These are phyloP conservation scores for Girardinus metallicus DNA, from an alignment of 2,797 vertebrate genomes.

Conservation along the genomic window DNA sequence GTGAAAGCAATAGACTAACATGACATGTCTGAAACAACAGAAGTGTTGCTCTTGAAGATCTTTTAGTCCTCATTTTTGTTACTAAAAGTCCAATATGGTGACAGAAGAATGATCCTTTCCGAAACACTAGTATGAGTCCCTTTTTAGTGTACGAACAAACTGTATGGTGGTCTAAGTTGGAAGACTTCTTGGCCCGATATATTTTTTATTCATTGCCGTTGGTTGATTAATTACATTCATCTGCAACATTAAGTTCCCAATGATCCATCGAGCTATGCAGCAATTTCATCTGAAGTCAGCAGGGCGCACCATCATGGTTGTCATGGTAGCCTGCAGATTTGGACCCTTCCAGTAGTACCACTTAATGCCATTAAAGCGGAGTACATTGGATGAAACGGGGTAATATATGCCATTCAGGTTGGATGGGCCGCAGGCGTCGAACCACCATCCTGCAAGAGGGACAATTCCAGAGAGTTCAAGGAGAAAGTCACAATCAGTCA, in stretches of 20 bases:
- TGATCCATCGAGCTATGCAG: neutral
- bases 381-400: conserved; percentile 72
- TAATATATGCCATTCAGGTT: conserved; percentile 88
- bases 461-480: conserved; percentile 50
- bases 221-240: conserved; percentile 10
- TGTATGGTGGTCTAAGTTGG: neutral
- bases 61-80: neutral
- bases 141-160: neutral
- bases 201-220: conserved; percentile 16
- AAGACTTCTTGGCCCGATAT: neutral
- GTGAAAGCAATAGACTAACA: neutral
- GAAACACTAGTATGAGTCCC: neutral
- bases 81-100: neutral
- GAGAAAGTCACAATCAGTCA: conserved; percentile 48
- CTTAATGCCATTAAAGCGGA: conserved; percentile 87
- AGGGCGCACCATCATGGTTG: conserved; percentile 87
- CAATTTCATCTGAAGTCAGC: conserved; percentile 71
- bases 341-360: conserved; percentile 91
- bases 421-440: conserved; percentile 85
- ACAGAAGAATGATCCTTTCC: neutral
- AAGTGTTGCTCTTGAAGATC: neutral
- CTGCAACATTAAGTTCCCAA: conserved; percentile 1
- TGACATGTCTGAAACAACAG: neutral
- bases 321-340: conserved; percentile 77
- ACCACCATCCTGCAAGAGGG: conserved; percentile 81